Conservation (phyloP, 2,113 vertebrate species). For the Recurvirostra avosetta region DNA sequence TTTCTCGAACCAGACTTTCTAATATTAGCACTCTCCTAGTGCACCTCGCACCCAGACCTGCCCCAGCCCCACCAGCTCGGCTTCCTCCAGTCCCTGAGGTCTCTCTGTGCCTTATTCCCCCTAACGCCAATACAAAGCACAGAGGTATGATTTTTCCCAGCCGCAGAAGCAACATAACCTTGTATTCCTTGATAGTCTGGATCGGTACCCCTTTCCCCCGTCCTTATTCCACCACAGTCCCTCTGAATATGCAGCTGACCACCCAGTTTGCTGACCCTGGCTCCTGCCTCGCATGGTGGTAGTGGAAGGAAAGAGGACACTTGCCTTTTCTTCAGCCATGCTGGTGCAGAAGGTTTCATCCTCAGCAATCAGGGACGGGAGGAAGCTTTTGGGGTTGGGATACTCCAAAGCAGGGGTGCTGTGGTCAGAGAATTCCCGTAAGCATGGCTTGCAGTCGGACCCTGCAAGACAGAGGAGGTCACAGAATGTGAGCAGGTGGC, state of each 20-base stretch:
- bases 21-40: background rate
- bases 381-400: slow-evolving; percentile 60
- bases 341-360: slow-evolving; percentile 72
- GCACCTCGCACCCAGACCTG: background rate
- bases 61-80: background rate
- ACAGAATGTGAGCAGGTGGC: background rate
- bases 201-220: background rate
- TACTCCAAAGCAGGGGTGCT: slow-evolving; percentile 33
- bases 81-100: background rate
- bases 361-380: slow-evolving; percentile 71
- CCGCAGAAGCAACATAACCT: background rate
- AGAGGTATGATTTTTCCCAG: background rate
- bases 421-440: slow-evolving; percentile 23
- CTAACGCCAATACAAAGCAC: background rate
- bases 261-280: background rate
- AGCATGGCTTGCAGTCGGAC: slow-evolving; percentile 82
- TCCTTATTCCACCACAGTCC: background rate
- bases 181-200: background rate
- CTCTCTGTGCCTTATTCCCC: background rate
- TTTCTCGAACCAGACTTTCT: background rate
- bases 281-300: rapidly evolving
- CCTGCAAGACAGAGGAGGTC: slow-evolving; percentile 64
- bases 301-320: background rate
- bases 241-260: background rate
- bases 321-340: slow-evolving; percentile 78